phyloP scores from a whole-genome alignment of 1,140 invertebrate species.

The Saccostrea glomerata region DNA sequence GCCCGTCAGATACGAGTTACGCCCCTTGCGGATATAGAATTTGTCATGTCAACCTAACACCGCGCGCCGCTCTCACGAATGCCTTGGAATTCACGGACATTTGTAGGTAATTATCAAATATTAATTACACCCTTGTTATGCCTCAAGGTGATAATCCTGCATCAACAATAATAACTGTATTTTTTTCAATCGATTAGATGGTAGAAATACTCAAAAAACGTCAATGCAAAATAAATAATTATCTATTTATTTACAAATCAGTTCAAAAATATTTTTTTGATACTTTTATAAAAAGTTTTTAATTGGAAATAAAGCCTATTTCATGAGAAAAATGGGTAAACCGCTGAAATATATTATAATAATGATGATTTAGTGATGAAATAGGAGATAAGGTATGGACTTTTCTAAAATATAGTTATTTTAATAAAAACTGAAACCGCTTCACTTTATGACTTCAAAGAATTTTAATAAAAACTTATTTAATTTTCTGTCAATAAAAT shows the following conservation, averaged over 20 bases:
- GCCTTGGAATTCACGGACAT: not conserved
- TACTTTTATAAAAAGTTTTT: too few species aligned
- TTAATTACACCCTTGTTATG: not conserved
- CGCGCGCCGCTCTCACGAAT: not conserved
- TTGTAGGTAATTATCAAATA: constrained; percentile 14
- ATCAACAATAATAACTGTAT: not conserved
- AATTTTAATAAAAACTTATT: too few species aligned
- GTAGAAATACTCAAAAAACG: not conserved
- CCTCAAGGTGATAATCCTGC: not conserved
- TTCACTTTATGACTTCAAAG: too few species aligned
- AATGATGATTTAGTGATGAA: too few species aligned
- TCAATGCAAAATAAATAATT: not conserved
- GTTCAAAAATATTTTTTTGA: not conserved
- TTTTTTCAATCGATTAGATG: not conserved
- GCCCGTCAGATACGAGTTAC: not conserved
- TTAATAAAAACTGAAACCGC: too few species aligned
- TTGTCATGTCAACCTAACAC: not conserved
- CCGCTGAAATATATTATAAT: too few species aligned
- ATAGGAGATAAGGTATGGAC: too few species aligned
- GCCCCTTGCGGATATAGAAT: constrained; percentile 13
- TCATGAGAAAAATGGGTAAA: too few species aligned
- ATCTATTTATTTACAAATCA: not conserved
- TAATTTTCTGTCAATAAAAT: too few species aligned
- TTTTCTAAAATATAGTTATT: too few species aligned
- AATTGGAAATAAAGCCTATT: too few species aligned